Evolutionary conservation across 2,113 vertebrate genomes (phyloP).

Genomic region (Lota lota): DNA sequence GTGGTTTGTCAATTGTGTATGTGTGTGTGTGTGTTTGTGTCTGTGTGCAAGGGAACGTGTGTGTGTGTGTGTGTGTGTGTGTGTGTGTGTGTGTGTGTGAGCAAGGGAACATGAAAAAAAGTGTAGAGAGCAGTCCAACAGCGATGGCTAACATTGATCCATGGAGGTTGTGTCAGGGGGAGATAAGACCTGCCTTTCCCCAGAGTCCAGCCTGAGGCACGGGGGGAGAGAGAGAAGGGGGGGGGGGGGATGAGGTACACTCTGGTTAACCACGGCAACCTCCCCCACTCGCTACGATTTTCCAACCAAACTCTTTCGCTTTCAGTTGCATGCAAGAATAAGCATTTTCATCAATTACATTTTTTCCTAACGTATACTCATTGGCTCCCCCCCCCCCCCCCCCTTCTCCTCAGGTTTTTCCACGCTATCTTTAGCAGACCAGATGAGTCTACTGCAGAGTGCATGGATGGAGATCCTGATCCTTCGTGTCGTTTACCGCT

Average conservation of each 20-base stretch:
- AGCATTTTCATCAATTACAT: too few relatives aligned
- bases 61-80: slow-evolving; percentile 15
- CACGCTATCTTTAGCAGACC: slow-evolving; percentile 96
- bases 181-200: slow-evolving; percentile 76
- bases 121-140: slow-evolving; percentile 57
- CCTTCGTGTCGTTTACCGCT: slow-evolving; percentile 96
- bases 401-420: slow-evolving; percentile 84
- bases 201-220: slow-evolving; percentile 67
- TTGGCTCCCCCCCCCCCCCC: not conserved
- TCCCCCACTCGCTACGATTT: too few relatives aligned
- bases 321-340: too few relatives aligned
- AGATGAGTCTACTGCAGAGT: slow-evolving; percentile 99
- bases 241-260: not conserved
- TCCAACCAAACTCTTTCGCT: too few relatives aligned
- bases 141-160: slow-evolving; percentile 78
- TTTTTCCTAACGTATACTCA: not conserved
- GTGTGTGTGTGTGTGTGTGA: slow-evolving; percentile 44
- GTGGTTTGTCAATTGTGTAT: too few relatives aligned
- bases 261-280: too few relatives aligned
- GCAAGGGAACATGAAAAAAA: slow-evolving; percentile 19
- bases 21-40: not conserved
- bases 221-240: slow-evolving; percentile 22
- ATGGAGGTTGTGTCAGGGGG: slow-evolving; percentile 72
- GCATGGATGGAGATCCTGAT: slow-evolving; percentile 99
- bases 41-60: slow-evolving; percentile 32